phyloP scores from a whole-genome alignment of 2,888 invertebrate genomes.

The Smittia aterrima region DNA sequence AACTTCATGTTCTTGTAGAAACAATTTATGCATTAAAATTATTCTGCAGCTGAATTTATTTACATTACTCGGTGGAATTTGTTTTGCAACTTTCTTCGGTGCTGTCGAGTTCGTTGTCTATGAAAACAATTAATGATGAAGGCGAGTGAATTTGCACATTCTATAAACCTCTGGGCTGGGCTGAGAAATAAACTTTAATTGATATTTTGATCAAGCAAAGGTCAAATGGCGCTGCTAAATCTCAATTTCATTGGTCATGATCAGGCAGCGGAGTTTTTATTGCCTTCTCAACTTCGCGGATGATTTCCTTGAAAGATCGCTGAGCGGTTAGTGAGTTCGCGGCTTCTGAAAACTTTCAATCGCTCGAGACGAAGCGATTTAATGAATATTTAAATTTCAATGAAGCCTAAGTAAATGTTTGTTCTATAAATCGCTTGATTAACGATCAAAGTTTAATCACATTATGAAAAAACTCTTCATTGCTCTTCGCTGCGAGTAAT shows the following conservation, averaged over 20 bases:
- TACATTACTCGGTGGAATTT: too few species aligned
- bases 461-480: too few species aligned
- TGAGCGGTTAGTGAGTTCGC: not conserved
- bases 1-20: too few species aligned
- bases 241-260: not conserved
- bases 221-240: not conserved
- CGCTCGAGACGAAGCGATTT: too few species aligned
- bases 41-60: too few species aligned
- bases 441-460: too few species aligned
- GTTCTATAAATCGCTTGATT: too few species aligned
- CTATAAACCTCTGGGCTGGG: not conserved
- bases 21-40: too few species aligned
- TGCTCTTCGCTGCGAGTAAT: too few species aligned
- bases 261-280: not conserved
- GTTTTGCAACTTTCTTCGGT: not conserved
- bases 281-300: not conserved
- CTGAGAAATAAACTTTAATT: not conserved
- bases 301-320: conserved; percentile 4
- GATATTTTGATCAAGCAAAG: conserved; percentile 3
- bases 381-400: too few species aligned
- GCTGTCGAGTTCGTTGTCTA: not conserved
- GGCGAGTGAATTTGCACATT: not conserved
- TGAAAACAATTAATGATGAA: conserved; percentile 11
- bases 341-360: conserved; percentile 8
- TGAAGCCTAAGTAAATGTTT: too few species aligned